Evolutionary conservation across 2,113 vertebrate species (phyloP).

Genomic region (Albula goreensis): DNA sequence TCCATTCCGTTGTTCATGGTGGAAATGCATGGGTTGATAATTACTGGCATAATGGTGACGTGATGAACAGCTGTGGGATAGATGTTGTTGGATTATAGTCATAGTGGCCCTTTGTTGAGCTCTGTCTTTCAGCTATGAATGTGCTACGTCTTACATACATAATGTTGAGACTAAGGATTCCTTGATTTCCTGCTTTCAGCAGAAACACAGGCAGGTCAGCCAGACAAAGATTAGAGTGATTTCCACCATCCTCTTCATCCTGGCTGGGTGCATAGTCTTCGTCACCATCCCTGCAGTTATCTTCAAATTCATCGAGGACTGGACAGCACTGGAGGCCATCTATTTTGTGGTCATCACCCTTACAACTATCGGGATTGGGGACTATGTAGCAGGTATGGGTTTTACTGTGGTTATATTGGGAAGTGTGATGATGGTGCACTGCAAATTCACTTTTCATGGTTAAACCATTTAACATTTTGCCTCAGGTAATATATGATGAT

Average conservation of each 20-base stretch:
- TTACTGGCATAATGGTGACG: not conserved
- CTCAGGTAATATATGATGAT: too few relatives aligned
- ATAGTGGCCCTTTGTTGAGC: not conserved
- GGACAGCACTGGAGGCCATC: slow-evolving; percentile 91
- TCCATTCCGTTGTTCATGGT: not conserved
- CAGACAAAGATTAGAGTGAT: slow-evolving; percentile 97
- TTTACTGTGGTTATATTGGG: not conserved
- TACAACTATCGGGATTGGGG: slow-evolving; percentile 94
- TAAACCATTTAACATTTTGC: too few relatives aligned
- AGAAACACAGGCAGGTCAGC: slow-evolving; percentile 94
- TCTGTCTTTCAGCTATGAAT: not conserved
- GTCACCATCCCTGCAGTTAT: slow-evolving; percentile 93
- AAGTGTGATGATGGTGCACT: not conserved
- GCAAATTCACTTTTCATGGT: not conserved
- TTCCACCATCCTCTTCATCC: slow-evolving; percentile 93
- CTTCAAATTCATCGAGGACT: slow-evolving; percentile 91
- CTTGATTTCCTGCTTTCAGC: slow-evolving; percentile 66
- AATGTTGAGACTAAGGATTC: not conserved
- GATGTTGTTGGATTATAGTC: not conserved
- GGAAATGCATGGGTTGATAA: not conserved
- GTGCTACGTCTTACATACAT: not conserved
- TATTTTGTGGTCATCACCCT: slow-evolving; percentile 98
- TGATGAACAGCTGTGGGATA: not conserved
- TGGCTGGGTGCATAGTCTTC: slow-evolving; percentile 92
- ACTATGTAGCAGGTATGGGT: slow-evolving; percentile 91